Percentiles rank a stretch among this genome's conserved stretches.
phyloP scores from a whole-genome alignment of 2,797 vertebrate species.

The Gouania willdenowi region DNA sequence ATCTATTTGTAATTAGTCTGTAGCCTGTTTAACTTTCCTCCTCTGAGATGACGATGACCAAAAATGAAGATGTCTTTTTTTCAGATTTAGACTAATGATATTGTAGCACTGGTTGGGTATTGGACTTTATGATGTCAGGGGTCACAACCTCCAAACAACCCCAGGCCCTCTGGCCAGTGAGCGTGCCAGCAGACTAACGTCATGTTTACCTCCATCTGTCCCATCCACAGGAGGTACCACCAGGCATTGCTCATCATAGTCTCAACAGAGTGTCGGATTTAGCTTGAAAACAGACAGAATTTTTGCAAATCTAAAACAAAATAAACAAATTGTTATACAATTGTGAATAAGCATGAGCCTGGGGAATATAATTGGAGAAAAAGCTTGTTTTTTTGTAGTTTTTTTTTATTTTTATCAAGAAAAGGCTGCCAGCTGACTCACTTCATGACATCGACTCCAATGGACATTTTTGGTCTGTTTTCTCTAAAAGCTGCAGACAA shows the following conservation, averaged over 20 bases:
- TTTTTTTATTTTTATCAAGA: conserved; percentile 10
- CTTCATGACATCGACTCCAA: conserved; percentile 7
- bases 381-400: too few relatives aligned
- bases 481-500: conserved; percentile 35
- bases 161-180: conserved; percentile 22
- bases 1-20: too few relatives aligned
- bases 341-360: conserved; percentile 2
- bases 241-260: conserved; percentile 28
- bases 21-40: conserved; percentile 47
- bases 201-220: conserved; percentile 47
- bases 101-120: neutral
- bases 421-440: conserved; percentile 1
- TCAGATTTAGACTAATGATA: too few relatives aligned
- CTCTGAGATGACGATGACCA: conserved; percentile 36
- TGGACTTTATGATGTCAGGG: conserved; percentile 7
- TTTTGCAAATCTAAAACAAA: conserved; percentile 2
- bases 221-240: conserved; percentile 27
- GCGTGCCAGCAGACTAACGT: conserved; percentile 24
- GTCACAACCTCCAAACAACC: conserved; percentile 15
- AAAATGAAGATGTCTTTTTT: conserved; percentile 21
- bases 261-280: conserved; percentile 11
- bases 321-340: conserved; percentile 13
- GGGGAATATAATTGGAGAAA: conserved; percentile 6
- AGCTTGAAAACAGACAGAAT: neutral
- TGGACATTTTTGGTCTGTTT: conserved; percentile 43